phyloP scores from a whole-genome alignment of 1,140 invertebrate species.

The Anastrepha ludens region DNA sequence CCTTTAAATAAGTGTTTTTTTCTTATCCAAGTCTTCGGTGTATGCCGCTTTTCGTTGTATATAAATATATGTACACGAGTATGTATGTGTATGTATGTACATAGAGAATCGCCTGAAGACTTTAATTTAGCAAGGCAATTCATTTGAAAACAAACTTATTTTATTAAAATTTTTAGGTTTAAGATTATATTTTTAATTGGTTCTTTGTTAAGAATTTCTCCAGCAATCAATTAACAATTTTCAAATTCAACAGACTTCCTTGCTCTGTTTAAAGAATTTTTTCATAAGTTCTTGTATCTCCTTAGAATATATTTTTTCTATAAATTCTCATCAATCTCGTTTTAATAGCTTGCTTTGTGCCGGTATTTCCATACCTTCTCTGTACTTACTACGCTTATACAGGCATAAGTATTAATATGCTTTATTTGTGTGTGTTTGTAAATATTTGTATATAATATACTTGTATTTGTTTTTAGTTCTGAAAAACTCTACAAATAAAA shows the following conservation, averaged over 20 bases:
- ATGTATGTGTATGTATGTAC: constrained; percentile 13
- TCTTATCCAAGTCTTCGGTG: constrained; percentile 12
- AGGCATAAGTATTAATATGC: no score
- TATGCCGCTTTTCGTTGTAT: constrained; percentile 5
- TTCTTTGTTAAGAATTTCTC: no score
- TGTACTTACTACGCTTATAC: not conserved
- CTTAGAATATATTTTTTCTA: not conserved
- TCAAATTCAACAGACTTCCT: no score
- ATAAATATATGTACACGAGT: constrained; percentile 32
- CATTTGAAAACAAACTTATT: not conserved
- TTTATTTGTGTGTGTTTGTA: constrained; percentile 1
- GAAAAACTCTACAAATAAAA: not conserved
- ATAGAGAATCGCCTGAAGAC: not conserved
- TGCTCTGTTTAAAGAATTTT: no score
- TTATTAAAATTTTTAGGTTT: not conserved
- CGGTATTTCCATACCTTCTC: not conserved
- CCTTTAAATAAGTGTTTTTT: not conserved
- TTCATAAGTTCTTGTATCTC: no score
- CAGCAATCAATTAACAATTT: no score
- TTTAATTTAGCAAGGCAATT: constrained; percentile 17
- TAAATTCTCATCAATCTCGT: not conserved
- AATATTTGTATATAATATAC: constrained; percentile 34
- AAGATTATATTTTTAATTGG: no score
- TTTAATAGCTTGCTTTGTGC: not conserved
- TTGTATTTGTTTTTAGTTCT: not conserved